A percentile compares a stretch with the other conserved stretches of the same genome.
These are phyloP conservation scores for Incurvaria masculella DNA, from an alignment of 2,888 invertebrate species.

Conservation along the genomic window DNA sequence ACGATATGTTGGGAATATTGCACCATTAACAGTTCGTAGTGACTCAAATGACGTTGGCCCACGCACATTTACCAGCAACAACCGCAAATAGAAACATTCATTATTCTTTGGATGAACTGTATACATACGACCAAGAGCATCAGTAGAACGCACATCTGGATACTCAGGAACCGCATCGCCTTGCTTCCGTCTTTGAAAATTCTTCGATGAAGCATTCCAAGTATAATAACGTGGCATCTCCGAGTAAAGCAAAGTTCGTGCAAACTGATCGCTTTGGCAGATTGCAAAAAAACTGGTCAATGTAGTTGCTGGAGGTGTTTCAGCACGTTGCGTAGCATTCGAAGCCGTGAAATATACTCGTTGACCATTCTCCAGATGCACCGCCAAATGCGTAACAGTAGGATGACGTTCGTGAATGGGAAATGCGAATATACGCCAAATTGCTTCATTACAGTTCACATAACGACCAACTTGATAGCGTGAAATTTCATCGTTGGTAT, in stretches of 20 bases:
- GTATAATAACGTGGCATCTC: slow-evolving; percentile 19
- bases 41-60: slow-evolving; percentile 14
- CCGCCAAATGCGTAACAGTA: slow-evolving; percentile 19
- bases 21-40: slow-evolving; percentile 19
- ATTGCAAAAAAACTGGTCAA: slow-evolving; percentile 14
- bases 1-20: slow-evolving; percentile 17
- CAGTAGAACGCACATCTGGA: slow-evolving; percentile 7
- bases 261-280: slow-evolving; percentile 18
- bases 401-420: slow-evolving; percentile 22
- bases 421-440: slow-evolving; percentile 16
- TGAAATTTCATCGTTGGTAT: slow-evolving; percentile 15
- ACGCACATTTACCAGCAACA: slow-evolving; percentile 13
- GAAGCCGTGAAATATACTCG: too few species aligned
- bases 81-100: slow-evolving; percentile 9
- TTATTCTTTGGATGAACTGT: slow-evolving; percentile 11
- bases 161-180: slow-evolving; percentile 14
- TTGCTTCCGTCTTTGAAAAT: slow-evolving; percentile 18
- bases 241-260: slow-evolving; percentile 16
- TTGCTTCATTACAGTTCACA: slow-evolving; percentile 17
- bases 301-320: slow-evolving; percentile 7
- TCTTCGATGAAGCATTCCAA: slow-evolving; percentile 18
- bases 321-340: slow-evolving; percentile 5
- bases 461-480: slow-evolving; percentile 17
- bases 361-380: too few species aligned
- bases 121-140: slow-evolving; percentile 10